A percentile compares a stretch with the other conserved stretches of the same genome.
Conservation (phyloP, 1,140 invertebrate genomes). For the Aporrectodea caliginosa region DNA sequence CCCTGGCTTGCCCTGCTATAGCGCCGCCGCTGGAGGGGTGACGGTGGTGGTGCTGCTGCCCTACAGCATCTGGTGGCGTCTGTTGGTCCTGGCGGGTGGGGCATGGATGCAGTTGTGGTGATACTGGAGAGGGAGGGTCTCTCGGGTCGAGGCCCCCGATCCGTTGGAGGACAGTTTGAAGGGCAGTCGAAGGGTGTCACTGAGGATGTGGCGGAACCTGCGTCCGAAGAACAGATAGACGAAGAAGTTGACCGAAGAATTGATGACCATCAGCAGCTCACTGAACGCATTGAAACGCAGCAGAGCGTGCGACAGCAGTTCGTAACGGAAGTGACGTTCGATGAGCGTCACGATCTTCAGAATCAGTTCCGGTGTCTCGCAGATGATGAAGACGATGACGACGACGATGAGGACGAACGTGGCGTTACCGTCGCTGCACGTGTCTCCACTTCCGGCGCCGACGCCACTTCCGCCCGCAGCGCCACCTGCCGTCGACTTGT, state of each 20-base stretch:
- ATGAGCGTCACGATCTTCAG: slow-evolving; percentile 15
- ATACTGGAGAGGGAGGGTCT: background rate
- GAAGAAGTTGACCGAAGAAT: slow-evolving; percentile 38
- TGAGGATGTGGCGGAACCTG: slow-evolving; percentile 33
- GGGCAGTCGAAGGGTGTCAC: background rate
- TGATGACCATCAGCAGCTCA: slow-evolving; percentile 27
- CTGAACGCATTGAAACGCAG: background rate
- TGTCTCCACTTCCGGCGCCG: background rate
- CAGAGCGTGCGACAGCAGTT: background rate
- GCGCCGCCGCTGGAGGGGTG: too few relatives aligned
- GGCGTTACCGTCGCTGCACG: slow-evolving; percentile 22
- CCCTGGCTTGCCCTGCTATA: too few relatives aligned
- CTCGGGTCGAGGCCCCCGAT: background rate
- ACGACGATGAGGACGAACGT: slow-evolving; percentile 25
- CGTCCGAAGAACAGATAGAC: slow-evolving; percentile 42
- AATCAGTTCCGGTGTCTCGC: slow-evolving; percentile 27
- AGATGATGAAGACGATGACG: slow-evolving; percentile 29
- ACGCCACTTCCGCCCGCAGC: too few relatives aligned
- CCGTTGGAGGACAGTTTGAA: background rate
- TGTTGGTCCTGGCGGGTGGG: background rate
- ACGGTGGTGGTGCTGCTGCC: too few relatives aligned
- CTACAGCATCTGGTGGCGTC: background rate
- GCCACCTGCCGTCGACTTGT: background rate
- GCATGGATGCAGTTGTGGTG: background rate
- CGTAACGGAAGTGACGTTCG: slow-evolving; percentile 6